Conservation (phyloP, 2,888 invertebrate genomes). For the Neria commutata region DNA sequence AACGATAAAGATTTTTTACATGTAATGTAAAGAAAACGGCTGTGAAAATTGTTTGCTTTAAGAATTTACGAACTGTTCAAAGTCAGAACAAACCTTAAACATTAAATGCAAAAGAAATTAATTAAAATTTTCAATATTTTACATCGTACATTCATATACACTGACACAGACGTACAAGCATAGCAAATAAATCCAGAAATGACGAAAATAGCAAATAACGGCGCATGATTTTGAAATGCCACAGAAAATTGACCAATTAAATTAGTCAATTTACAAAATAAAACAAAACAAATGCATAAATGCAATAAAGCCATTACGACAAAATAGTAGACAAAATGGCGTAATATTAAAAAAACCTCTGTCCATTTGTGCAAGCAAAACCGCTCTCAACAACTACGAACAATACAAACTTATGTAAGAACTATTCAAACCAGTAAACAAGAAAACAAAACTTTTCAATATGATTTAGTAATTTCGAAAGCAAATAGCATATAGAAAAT, state of each 20-base stretch:
- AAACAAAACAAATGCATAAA: neutral
- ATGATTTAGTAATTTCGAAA: neutral
- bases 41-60: conserved; percentile 54
- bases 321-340: too few relatives aligned
- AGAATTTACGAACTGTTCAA: conserved; percentile 13
- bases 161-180: conserved; percentile 16
- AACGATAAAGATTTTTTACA: conserved; percentile 31
- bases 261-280: conserved; percentile 1
- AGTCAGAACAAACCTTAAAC: neutral
- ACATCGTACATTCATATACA: conserved; percentile 19
- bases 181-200: conserved; percentile 19
- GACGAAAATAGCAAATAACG: conserved; percentile 19
- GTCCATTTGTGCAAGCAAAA: too few relatives aligned
- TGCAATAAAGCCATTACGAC: too few relatives aligned
- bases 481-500: neutral
- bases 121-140: too few relatives aligned
- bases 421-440: too few relatives aligned
- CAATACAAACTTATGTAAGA: too few relatives aligned
- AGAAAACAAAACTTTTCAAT: too few relatives aligned
- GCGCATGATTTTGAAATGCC: neutral
- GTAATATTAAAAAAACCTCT: too few relatives aligned
- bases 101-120: neutral
- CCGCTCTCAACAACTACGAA: too few relatives aligned
- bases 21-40: conserved; percentile 46
- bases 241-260: conserved; percentile 9